Percentiles rank a stretch among this genome's conserved stretches.
These are phyloP conservation scores for Anguilla obscura DNA, from an alignment of 2,797 vertebrate species.

Conservation along the genomic window DNA sequence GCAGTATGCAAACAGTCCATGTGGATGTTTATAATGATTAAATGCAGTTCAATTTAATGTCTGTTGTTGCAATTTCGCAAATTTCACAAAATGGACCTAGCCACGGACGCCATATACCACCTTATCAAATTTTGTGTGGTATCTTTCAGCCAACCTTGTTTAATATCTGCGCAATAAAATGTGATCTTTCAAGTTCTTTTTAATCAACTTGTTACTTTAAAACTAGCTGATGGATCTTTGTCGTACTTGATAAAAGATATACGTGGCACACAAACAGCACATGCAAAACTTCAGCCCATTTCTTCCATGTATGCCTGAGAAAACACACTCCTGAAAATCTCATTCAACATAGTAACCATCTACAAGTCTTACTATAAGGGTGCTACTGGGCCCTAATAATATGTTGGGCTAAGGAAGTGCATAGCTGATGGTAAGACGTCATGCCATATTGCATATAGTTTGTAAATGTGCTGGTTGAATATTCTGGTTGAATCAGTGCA, in stretches of 20 bases:
- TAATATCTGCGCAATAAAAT: neutral
- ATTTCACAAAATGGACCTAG: too few relatives aligned
- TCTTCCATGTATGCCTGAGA: neutral
- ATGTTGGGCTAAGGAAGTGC: neutral
- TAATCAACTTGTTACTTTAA: neutral
- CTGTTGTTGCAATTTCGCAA: neutral
- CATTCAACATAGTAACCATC: neutral
- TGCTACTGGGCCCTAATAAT: neutral
- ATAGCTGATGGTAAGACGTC: neutral
- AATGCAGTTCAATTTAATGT: neutral
- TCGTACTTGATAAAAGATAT: neutral
- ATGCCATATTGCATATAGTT: too few relatives aligned
- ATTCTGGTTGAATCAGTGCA: too few relatives aligned
- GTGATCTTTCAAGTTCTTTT: neutral
- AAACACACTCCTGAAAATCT: neutral
- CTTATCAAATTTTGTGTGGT: too few relatives aligned
- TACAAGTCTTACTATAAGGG: too few relatives aligned
- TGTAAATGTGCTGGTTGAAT: too few relatives aligned
- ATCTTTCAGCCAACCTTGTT: neutral
- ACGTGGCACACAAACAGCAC: neutral
- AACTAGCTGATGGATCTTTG: neutral
- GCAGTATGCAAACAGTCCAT: neutral
- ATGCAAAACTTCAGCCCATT: neutral
- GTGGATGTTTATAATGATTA: neutral
- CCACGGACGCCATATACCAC: too few relatives aligned